A percentile compares a stretch with the other conserved stretches of the same genome.
phyloP scores from a whole-genome alignment of 2,113 vertebrate species.

The Cygnus atratus region DNA sequence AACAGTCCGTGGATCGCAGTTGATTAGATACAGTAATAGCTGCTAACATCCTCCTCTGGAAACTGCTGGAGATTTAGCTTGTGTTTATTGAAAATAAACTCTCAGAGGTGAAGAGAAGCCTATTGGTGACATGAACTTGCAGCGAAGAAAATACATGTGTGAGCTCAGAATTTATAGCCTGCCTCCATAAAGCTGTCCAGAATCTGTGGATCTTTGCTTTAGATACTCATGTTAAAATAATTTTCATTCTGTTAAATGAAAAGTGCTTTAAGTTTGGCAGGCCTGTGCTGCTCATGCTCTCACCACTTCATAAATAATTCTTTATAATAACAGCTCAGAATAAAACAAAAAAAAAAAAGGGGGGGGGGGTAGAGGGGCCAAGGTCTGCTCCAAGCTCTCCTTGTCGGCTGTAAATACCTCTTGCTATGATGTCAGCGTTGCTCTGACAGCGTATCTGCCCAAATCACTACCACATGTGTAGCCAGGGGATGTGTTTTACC shows the following conservation, averaged over 20 bases:
- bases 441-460: constrained; percentile 19
- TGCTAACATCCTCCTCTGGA: neutral
- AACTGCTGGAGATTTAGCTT: neutral
- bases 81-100: constrained; percentile 37
- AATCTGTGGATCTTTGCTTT: neutral
- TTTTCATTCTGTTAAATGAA: constrained; percentile 63
- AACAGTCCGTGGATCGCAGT: accelerated
- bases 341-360: neutral
- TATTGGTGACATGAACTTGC: neutral
- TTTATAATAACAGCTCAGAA: constrained; percentile 48
- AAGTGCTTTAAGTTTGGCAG: constrained; percentile 64
- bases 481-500: constrained; percentile 33
- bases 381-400: neutral
- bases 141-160: constrained; percentile 2
- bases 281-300: constrained; percentile 58
- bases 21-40: neutral
- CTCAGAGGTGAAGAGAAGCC: constrained; percentile 27
- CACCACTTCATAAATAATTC: constrained; percentile 69
- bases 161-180: constrained; percentile 51
- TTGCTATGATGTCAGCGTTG: constrained; percentile 11
- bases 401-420: constrained; percentile 34
- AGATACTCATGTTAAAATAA: constrained; percentile 65
- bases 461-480: constrained; percentile 49
- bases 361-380: neutral
- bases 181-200: constrained; percentile 63